These are phyloP conservation scores for Thalassaphorura encarpata DNA, from an alignment of 1,140 invertebrate genomes.

Conservation along the genomic window DNA sequence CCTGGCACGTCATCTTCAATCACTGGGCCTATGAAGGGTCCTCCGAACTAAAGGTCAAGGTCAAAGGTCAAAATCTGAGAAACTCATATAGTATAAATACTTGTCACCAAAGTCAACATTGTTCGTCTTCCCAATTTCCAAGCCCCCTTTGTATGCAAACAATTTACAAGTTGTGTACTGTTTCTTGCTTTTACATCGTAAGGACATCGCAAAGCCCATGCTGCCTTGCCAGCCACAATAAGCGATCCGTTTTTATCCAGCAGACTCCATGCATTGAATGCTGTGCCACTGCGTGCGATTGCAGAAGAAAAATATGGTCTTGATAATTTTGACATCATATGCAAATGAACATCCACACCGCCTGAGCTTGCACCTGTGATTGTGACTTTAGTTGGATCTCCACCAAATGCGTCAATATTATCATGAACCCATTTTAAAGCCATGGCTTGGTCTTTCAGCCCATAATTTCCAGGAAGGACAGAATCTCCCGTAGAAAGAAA, in stretches of 20 bases:
- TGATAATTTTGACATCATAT: not conserved
- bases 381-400: not conserved
- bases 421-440: constrained; percentile 4
- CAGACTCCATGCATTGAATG: not conserved
- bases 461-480: not conserved
- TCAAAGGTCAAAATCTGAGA: no score
- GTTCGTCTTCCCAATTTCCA: not conserved
- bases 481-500: not conserved
- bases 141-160: not conserved
- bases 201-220: not conserved
- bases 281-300: not conserved
- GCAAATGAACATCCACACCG: no score
- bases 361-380: no score
- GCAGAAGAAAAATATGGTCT: not conserved
- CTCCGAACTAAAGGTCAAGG: not conserved
- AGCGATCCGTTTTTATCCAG: not conserved
- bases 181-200: not conserved
- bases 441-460: not conserved
- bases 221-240: not conserved
- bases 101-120: no score
- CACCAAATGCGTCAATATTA: constrained; percentile 1
- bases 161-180: not conserved
- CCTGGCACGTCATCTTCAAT: not conserved
- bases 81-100: no score
- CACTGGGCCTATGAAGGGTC: not conserved